Conservation (phyloP, 2,888 invertebrate species). For the Patella pellucida region DNA sequence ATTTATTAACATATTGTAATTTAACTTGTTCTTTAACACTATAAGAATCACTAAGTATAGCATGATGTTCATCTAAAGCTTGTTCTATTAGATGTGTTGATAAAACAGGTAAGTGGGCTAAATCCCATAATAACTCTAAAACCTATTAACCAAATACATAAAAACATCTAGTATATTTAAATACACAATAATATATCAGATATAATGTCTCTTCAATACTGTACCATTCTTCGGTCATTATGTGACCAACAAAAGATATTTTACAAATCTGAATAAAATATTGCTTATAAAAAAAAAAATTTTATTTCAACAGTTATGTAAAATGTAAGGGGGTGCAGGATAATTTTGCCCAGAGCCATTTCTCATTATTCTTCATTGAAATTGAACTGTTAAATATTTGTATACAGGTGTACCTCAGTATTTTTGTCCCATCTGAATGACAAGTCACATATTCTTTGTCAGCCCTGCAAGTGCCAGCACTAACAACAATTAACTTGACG, state of each 20-base stretch:
- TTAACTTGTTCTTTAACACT: slow-evolving; percentile 72
- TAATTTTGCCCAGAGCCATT: no score
- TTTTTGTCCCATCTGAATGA: no score
- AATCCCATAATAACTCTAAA: slow-evolving; percentile 72
- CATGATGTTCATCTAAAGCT: slow-evolving; percentile 72
- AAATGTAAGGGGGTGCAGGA: no score
- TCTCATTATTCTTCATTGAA: no score
- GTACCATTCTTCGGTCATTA: not conserved
- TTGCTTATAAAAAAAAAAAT: no score
- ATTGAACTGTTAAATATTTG: no score
- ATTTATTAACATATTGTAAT: slow-evolving; percentile 71
- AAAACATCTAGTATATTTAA: not conserved
- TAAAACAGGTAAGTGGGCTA: slow-evolving; percentile 72
- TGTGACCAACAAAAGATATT: not conserved
- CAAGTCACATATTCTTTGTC: no score
- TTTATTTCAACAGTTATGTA: no score
- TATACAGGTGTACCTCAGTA: no score
- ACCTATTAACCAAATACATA: slow-evolving; percentile 58
- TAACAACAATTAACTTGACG: no score
- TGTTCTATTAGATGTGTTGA: slow-evolving; percentile 71
- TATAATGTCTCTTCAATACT: not conserved
- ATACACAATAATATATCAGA: not conserved
- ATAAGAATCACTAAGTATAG: slow-evolving; percentile 71
- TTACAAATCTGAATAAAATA: no score
- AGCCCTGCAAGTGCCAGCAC: no score